A percentile compares a stretch with the other conserved stretches of the same genome.
phyloP scores from a whole-genome alignment of 1,140 invertebrate genomes.

The Aphelenchoides fujianensis region DNA sequence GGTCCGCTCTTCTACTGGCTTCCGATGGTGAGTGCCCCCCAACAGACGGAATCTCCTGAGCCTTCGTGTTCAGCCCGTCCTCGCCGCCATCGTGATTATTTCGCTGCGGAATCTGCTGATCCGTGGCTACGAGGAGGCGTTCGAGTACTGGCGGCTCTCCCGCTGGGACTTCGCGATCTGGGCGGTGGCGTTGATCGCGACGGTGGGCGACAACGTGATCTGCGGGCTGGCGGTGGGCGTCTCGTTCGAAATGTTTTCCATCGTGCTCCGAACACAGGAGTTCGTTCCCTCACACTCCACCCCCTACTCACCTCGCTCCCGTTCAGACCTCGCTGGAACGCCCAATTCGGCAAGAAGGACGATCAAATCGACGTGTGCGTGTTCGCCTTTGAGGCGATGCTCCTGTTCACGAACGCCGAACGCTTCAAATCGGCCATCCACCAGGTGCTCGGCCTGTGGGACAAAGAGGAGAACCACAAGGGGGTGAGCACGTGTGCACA shows the following conservation, averaged over 20 bases:
- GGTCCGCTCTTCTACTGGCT: conserved; percentile 18
- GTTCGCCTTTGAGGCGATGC: conserved; percentile 33
- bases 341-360: conserved; percentile 25
- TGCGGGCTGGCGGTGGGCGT: conserved; percentile 30
- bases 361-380: conserved; percentile 24
- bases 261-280: conserved; percentile 36
- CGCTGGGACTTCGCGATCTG: conserved; percentile 34
- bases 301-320: no score
- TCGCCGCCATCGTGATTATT: conserved; percentile 17
- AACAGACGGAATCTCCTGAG: not conserved
- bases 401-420: conserved; percentile 41
- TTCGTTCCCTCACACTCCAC: conserved; percentile 17
- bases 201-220: conserved; percentile 35
- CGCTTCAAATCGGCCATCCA: conserved; percentile 33
- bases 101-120: conserved; percentile 15
- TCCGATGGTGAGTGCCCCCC: conserved; percentile 2
- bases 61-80: conserved; percentile 9
- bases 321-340: conserved; percentile 34
- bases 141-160: conserved; percentile 32
- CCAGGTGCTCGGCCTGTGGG: conserved; percentile 23
- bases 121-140: conserved; percentile 12
- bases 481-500: not conserved
- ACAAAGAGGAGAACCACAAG: not conserved
- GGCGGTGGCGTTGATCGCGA: conserved; percentile 29
- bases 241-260: conserved; percentile 35